Conservation (phyloP, 1,140 invertebrate species). For the Alviniconcha marisindica region DNA sequence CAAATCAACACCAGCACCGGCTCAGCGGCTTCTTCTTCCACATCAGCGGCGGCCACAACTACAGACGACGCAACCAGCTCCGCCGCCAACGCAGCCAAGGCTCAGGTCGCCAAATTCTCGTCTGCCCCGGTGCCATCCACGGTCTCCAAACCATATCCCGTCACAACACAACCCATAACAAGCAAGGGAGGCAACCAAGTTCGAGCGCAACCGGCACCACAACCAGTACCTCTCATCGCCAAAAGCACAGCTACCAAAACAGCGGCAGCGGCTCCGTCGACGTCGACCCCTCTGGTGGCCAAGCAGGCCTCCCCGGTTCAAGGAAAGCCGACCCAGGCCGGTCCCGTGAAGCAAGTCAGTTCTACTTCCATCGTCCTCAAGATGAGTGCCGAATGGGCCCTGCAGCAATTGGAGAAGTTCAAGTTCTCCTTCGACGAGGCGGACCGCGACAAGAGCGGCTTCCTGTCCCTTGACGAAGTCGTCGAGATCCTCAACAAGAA, state of each 20-base stretch:
- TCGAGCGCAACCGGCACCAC: neutral
- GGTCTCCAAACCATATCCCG: neutral
- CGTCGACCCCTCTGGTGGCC: neutral
- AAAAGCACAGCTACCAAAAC: neutral
- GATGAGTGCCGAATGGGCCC: slow-evolving; percentile 64
- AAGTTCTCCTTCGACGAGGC: slow-evolving; percentile 62
- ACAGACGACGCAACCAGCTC: neutral
- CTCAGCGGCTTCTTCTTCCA: neutral
- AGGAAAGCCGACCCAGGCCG: neutral
- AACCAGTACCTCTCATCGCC: neutral
- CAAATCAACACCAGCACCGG: neutral
- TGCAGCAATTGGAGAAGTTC: slow-evolving; percentile 60
- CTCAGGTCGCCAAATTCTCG: neutral
- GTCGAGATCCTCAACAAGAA: slow-evolving; percentile 50
- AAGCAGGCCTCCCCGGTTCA: neutral
- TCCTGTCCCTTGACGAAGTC: slow-evolving; percentile 60
- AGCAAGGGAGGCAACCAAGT: neutral
- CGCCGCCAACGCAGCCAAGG: neutral
- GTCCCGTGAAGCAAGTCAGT: slow-evolving; percentile 33
- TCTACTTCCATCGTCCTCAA: slow-evolving; percentile 39
- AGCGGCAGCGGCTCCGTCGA: neutral
- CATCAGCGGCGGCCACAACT: no score
- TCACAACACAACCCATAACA: neutral
- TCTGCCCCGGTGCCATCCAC: neutral
- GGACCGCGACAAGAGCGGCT: slow-evolving; percentile 68